Evolutionary conservation across 2,113 vertebrate species (phyloP).

Genomic region (Nettapus auritus): DNA sequence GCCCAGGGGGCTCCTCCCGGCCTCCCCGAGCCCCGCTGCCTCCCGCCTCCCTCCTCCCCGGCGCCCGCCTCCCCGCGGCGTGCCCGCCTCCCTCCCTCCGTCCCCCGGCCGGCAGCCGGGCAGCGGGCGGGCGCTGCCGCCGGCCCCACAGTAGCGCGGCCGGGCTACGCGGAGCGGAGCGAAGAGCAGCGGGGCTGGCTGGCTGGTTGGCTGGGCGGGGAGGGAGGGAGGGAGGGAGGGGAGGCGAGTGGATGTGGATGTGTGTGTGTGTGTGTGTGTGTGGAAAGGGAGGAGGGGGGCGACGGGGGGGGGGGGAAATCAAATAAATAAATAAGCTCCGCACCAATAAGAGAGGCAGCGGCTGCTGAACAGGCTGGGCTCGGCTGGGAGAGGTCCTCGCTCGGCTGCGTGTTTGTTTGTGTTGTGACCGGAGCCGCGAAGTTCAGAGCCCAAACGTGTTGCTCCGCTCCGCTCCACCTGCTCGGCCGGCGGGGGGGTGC

Average conservation of each 20-base stretch:
- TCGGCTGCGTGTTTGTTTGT: slow-evolving; percentile 44
- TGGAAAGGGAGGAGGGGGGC: not conserved
- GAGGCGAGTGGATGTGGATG: slow-evolving; percentile 18
- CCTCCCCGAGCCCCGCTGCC: no score
- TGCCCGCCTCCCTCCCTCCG: no score
- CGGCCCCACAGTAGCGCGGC: no score
- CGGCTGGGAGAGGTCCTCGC: slow-evolving; percentile 36
- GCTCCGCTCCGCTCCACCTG: slow-evolving; percentile 60
- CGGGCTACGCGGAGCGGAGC: no score
- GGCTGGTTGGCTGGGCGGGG: no score
- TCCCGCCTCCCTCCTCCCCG: no score
- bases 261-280: not conserved
- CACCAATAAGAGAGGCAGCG: slow-evolving; percentile 76
- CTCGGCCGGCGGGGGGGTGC: not conserved
- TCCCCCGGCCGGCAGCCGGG: no score
- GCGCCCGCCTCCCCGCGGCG: no score
- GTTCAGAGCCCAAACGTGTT: slow-evolving; percentile 76
- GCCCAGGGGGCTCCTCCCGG: no score
- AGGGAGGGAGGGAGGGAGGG: not conserved
- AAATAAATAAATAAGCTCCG: slow-evolving; percentile 76
- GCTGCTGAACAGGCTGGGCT: slow-evolving; percentile 41
- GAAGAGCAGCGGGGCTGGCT: no score
- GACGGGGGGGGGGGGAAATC: slow-evolving; percentile 66
- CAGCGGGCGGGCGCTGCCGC: no score
- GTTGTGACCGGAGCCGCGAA: slow-evolving; percentile 71